phyloP scores from a whole-genome alignment of 2,797 vertebrate genomes.

The Chaetodon trifasciatus region DNA sequence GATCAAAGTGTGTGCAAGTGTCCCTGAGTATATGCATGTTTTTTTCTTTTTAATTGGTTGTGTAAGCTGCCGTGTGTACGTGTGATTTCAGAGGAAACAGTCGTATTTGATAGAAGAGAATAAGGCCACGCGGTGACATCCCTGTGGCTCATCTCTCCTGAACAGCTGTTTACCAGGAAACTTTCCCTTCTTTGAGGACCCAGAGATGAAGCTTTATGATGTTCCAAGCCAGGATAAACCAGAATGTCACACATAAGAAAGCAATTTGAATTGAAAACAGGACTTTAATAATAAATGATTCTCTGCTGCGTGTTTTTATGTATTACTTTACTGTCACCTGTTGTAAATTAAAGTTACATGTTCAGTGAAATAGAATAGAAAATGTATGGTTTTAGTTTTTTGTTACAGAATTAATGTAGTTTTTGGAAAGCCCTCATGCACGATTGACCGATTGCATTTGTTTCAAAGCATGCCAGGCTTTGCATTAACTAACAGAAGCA shows the following conservation, averaged over 20 bases:
- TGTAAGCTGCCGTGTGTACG: neutral
- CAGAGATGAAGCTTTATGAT: neutral
- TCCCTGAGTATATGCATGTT: neutral
- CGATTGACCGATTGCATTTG: neutral
- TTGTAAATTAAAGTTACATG: too few relatives aligned
- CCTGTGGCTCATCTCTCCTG: slow-evolving; percentile 1
- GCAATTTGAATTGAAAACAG: neutral
- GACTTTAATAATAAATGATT: too few relatives aligned
- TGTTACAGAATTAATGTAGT: neutral
- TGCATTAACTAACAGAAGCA: neutral
- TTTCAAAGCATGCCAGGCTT: neutral
- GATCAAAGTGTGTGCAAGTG: slow-evolving; percentile 10
- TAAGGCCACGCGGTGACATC: neutral
- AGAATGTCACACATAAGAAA: neutral
- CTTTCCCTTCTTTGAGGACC: neutral
- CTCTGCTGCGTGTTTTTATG: too few relatives aligned
- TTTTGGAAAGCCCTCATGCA: neutral
- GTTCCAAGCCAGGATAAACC: neutral
- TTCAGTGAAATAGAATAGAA: too few relatives aligned
- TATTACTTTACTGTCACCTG: too few relatives aligned
- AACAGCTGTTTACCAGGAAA: slow-evolving; percentile 3
- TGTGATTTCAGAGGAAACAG: slow-evolving; percentile 21
- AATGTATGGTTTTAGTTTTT: too few relatives aligned
- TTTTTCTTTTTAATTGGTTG: neutral
- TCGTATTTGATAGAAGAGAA: neutral